Evolutionary conservation across 2,797 vertebrate genomes (phyloP), one percentile per base, ranked within the genome.

Genomic region (Chanos chanos): DNA sequence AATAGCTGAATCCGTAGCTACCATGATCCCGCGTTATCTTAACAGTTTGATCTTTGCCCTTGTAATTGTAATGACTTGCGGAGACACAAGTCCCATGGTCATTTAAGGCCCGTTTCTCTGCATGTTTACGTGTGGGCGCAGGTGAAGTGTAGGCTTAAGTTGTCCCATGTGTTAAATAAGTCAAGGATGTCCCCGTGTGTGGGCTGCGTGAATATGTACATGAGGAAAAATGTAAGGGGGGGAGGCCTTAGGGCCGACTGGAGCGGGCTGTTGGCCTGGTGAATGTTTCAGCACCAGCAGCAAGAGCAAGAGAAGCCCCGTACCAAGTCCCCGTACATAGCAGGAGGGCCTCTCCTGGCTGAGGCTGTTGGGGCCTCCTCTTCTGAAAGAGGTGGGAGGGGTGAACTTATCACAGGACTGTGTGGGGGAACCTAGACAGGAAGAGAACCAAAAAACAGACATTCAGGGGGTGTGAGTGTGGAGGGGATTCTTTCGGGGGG

Each of bases 201-300:
- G 62, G 70, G 56, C 60, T 43, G 55, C 62, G 39, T 19, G 28
- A 44, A 56, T 9, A 16, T 24, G 47, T 9, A 25, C 9, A 5
- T 10, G 2, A 10, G 50, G n/a, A n/a, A n/a, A n/a, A n/a, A n/a
- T n/a, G 10, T 10, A 4, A 18, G 52, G 44, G 54, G 27, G 1
- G 41, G 25, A 18, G 47, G 31, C 61, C 24, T 65, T 30, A 4
- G 65, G 60, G 22, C 41, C 68, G 31, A 65, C 60, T 65, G 64
- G 53, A 70, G 61, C 65, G 36, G 49, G 24, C 13, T 62, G 57
- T 71, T 39, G 34, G 68, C 30, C 66, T 75, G 67, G 53, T 72
- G 64, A 74, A 71, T 71, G 70, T 77, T 71, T 85, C 79, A 70
- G 74, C 39, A 43, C 30, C 40, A 28, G 71, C 70, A 67, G 66